Evolutionary conservation across 2,113 vertebrate species (phyloP).

Genomic region (Lucifuga dentata): DNA sequence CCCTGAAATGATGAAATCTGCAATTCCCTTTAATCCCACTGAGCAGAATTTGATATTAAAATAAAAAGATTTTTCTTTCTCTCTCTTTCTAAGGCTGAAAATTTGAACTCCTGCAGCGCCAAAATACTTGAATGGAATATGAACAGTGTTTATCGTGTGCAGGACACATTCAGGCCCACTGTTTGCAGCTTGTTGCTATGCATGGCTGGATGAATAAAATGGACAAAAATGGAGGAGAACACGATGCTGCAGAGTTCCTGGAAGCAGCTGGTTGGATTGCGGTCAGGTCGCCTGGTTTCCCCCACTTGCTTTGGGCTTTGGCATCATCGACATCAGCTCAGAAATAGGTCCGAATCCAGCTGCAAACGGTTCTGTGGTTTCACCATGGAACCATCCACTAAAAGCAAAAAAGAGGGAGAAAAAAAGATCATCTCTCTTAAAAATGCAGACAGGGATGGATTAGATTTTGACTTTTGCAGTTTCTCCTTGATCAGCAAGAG

Average conservation of each 20-base stretch:
- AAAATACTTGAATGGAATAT: slow-evolving; percentile 56
- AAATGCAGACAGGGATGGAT: slow-evolving; percentile 43
- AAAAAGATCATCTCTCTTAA: slow-evolving; percentile 56
- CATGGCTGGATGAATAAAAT: slow-evolving; percentile 70
- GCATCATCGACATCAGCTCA: slow-evolving; percentile 76
- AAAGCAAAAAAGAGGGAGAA: slow-evolving; percentile 55
- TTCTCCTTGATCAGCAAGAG: slow-evolving; percentile 9
- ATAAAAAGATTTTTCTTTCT: too few species aligned
- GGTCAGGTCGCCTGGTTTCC: slow-evolving; percentile 71
- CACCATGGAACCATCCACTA: slow-evolving; percentile 69
- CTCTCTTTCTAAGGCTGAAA: slow-evolving; percentile 27
- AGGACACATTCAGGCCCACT: slow-evolving; percentile 60
- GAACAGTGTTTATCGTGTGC: slow-evolving; percentile 68
- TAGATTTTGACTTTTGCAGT: slow-evolving; percentile 51
- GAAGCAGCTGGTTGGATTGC: slow-evolving; percentile 66
- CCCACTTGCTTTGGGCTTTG: slow-evolving; percentile 69
- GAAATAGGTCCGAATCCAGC: slow-evolving; percentile 78
- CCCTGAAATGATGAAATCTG: neutral
- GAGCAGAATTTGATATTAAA: too few species aligned
- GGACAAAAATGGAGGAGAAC: slow-evolving; percentile 72
- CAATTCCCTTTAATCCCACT: slow-evolving; percentile 38
- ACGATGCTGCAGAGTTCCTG: slow-evolving; percentile 75
- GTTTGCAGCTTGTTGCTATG: slow-evolving; percentile 60
- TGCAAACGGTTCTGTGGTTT: slow-evolving; percentile 74
- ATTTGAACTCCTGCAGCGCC: slow-evolving; percentile 22